Conservation (phyloP, 2,113 vertebrate species). For the Sander vitreus region DNA sequence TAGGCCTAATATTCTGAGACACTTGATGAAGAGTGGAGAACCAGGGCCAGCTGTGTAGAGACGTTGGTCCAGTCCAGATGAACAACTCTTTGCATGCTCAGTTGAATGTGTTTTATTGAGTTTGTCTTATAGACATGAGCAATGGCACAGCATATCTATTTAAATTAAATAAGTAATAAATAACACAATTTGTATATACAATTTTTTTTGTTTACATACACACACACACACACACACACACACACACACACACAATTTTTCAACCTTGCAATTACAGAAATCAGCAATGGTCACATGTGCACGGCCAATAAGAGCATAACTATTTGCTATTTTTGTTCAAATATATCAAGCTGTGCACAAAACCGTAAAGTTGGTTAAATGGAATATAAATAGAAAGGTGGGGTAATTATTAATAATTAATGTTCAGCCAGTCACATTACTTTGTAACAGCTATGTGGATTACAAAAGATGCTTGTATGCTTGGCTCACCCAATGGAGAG, state of each 20-base stretch:
- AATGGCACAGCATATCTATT: not conserved
- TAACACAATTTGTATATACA: too few relatives aligned
- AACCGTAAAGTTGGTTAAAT: not conserved
- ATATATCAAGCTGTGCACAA: not conserved
- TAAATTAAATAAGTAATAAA: not conserved
- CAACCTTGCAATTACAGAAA: not conserved
- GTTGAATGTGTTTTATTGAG: not conserved
- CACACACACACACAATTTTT: too few relatives aligned
- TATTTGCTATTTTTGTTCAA: not conserved
- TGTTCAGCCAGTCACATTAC: constrained; percentile 12
- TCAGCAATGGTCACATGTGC: not conserved
- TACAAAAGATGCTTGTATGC: not conserved
- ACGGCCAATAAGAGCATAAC: not conserved
- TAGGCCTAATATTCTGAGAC: not conserved
- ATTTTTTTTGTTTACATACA: not conserved
- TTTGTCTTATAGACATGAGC: not conserved
- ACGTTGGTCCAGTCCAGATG: not conserved
- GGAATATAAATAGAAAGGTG: constrained; percentile 19
- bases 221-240: too few relatives aligned
- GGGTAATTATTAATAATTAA: constrained; percentile 33
- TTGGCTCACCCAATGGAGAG: not conserved
- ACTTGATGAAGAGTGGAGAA: not conserved
- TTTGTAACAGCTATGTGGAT: constrained; percentile 1
- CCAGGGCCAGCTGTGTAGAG: not conserved
- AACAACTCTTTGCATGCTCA: not conserved